Evolutionary conservation across 2,113 vertebrate genomes (phyloP).

Genomic region (Coturnix japonica): DNA sequence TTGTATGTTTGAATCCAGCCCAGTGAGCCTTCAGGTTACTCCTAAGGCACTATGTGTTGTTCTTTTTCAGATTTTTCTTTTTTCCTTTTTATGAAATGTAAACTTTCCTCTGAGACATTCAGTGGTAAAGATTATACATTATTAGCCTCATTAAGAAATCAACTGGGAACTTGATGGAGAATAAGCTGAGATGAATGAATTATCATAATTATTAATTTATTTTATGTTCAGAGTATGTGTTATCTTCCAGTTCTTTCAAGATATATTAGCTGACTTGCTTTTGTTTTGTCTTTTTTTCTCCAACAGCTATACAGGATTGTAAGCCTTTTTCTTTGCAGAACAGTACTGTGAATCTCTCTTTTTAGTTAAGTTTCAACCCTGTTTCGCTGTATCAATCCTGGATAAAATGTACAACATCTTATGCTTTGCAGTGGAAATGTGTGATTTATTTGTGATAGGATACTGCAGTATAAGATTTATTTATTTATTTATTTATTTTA

Average conservation of each 20-base stretch:
- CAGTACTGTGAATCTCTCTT: not conserved
- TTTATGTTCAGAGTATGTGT: not conserved
- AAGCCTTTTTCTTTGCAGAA: constrained; percentile 1
- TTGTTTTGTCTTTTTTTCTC: not conserved
- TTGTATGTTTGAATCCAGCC: not conserved
- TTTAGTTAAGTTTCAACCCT: not conserved
- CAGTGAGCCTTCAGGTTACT: not conserved
- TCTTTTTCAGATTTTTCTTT: not conserved
- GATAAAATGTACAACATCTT: constrained; percentile 16
- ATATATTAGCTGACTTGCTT: not conserved
- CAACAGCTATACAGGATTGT: not conserved
- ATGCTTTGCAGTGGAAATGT: not conserved
- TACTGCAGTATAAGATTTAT: not conserved
- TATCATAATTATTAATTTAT: constrained; percentile 45
- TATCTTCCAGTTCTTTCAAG: not conserved
- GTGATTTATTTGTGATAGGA: constrained; percentile 38
- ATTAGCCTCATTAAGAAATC: constrained; percentile 62
- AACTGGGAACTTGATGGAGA: constrained; percentile 39
- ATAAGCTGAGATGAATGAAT: constrained; percentile 42
- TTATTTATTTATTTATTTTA: constrained; percentile 40
- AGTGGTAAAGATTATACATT: constrained; percentile 50
- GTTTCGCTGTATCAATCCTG: constrained; percentile 8
- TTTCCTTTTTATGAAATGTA: not conserved
- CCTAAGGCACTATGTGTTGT: not conserved
- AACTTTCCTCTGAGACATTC: constrained; percentile 42